Evolutionary conservation across 1,140 invertebrate genomes (phyloP), one percentile per base, ranked within the genome.

Genomic region (Chironomus tepperi): DNA sequence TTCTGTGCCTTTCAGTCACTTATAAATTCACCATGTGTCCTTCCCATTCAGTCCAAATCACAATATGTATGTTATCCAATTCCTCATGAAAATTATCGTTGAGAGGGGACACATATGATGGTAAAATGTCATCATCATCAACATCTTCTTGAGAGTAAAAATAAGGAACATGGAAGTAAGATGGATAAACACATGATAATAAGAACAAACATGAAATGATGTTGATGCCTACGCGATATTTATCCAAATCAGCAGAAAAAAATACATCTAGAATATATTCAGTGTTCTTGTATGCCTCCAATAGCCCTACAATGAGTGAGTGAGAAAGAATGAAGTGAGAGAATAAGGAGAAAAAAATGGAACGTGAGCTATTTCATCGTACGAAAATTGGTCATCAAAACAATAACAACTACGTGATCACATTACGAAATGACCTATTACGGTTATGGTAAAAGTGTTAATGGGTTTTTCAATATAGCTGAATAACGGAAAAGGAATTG

Each of bases 351-450:
- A 57, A 57, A n/a, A 57, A n/a, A 57, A 12, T 57, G 47, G 12
- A 57, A 57, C 47, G 47, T 57, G 47, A 57, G 47, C 47, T 57
- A 57, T 57, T 57, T 57, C 47, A 12, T 57, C 47, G 47, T 57
- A 57, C 47, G 47, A 57, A 57, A 57, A 57, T 57, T 57, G 47
- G 47, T 57, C 47, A 57, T 57, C 47, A 57, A 57, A 57, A 57
- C 47, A 57, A 57, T 57, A 57, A 57, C 47, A 57, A 57, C 47
- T 57, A 57, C 47, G 47, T 57, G 47, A 57, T 57, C 47, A 57
- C 47, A 57, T 57, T 57, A 57, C 47, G 5, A 57, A 57, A 57
- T 57, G 47, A 57, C 47, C 47, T 57, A 57, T 57, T 57, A 57
- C 47, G 47, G 12, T n/a, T 57, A 57, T 57, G 47, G n/a, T n/a